A percentile compares a stretch with the other conserved stretches of the same genome.
Evolutionary conservation across 2,888 invertebrate species (phyloP).

Genomic region (Stenodema calcarata): DNA sequence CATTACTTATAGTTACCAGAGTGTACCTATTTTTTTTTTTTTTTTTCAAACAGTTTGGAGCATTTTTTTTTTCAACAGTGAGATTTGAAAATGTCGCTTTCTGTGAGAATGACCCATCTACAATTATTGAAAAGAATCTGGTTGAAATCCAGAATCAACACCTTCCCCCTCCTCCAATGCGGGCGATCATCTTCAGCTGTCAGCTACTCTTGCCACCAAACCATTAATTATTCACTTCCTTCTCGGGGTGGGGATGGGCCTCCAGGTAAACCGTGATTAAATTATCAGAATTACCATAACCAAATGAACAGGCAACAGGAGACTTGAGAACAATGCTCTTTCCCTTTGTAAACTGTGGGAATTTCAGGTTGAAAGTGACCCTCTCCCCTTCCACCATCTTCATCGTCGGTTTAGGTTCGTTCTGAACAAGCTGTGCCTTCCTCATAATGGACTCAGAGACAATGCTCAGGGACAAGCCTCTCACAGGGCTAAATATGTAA

Average conservation of each 20-base stretch:
- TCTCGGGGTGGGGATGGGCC: not conserved
- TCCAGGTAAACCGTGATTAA: slow-evolving; percentile 41
- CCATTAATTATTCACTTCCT: slow-evolving; percentile 33
- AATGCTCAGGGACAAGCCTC: slow-evolving; percentile 24
- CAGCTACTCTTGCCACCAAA: not conserved
- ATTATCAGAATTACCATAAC: slow-evolving; percentile 44
- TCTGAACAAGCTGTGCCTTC: slow-evolving; percentile 20
- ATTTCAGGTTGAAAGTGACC: slow-evolving; percentile 28
- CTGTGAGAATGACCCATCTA: no score
- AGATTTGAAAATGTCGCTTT: no score
- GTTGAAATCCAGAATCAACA: not conserved
- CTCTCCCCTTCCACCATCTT: not conserved
- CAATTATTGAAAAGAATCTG: not conserved
- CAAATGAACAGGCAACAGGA: slow-evolving; percentile 46
- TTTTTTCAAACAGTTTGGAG: no score
- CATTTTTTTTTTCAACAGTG: no score
- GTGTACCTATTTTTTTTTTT: no score
- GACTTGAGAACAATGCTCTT: slow-evolving; percentile 36
- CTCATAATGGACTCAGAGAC: slow-evolving; percentile 29
- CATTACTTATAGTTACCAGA: no score
- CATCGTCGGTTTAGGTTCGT: not conserved
- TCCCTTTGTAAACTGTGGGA: slow-evolving; percentile 35
- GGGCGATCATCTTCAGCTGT: not conserved
- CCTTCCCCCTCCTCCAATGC: no score
- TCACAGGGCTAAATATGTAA: slow-evolving; percentile 31